Conservation (phyloP, 2,797 vertebrate genomes). For the Falco rusticolus region DNA sequence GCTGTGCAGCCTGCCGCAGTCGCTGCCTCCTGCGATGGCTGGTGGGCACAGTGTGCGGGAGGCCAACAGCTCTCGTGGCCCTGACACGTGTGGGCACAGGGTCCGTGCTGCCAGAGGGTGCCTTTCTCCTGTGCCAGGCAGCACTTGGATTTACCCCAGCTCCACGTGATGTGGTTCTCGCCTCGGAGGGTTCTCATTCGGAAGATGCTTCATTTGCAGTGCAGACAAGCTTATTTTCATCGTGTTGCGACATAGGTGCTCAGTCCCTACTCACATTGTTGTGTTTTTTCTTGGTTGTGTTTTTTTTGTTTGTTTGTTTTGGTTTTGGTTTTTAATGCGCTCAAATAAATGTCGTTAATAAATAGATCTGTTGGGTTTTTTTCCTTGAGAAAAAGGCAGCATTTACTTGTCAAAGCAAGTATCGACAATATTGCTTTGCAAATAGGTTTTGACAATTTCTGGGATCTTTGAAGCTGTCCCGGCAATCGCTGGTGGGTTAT, state of each 20-base stretch:
- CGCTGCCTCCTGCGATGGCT: not conserved
- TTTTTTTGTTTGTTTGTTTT: not conserved
- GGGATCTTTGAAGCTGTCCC: not conserved
- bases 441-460: not conserved
- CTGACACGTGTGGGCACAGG: accelerated
- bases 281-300: no score
- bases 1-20: not conserved
- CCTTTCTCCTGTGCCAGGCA: not conserved
- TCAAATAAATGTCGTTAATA: not conserved
- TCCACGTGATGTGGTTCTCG: accelerated
- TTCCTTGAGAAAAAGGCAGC: not conserved
- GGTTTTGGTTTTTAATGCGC: not conserved
- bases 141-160: not conserved
- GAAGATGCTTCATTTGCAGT: not conserved
- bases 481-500: not conserved
- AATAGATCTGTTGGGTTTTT: not conserved
- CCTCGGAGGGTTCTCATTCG: accelerated
- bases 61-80: not conserved
- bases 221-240: not conserved
- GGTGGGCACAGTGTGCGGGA: not conserved
- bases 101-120: not conserved
- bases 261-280: not conserved
- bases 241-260: accelerated
- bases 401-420: not conserved
- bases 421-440: not conserved